Evolutionary conservation across 2,113 vertebrate genomes (phyloP), one percentile per base, ranked within the genome.

Genomic region (Nannospalax galili): DNA sequence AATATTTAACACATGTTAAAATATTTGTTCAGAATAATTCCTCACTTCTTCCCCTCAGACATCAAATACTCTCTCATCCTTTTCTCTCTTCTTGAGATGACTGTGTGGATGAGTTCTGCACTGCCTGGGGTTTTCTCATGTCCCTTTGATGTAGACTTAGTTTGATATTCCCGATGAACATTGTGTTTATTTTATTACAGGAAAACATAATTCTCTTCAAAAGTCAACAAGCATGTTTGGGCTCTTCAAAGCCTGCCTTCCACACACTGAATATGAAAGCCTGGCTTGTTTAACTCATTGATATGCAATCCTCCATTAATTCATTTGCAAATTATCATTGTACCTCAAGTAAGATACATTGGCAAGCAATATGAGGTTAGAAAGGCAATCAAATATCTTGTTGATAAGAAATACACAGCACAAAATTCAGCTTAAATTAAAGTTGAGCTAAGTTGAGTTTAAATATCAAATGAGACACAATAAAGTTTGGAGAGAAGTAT

Each of bases 161-260:
- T 96, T 94, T 96, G 75, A 92, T 97, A 96, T 97, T 97, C 65
- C 86, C 94, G 93, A 94, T 92, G 87, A 94, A 80, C 86, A 86
- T 75, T 96, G 60, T 97, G 93, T 96, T 97, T 95, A 91, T 95
- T 97, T 96, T 96, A 84, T 93, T 93, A 96, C 56, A 88, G 75
- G 42, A 95, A 95, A 96, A 87, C 77, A 80, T 42, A 80, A 95
- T 95, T 96, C 77, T 95, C 90, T 96, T 97, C 84, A 90, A 95
- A 97, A 91, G 65, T 97, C 94, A 97, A 79, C 60, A 90, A 87
- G 40, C 72, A 69, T 72, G 10, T 90, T 91, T 91, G 87, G 94
- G 87, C 72, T 96, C 84, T 84, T 96, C 91, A 93, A 95, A 95
- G 79, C 64, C 81, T 96, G 70, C 62, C 70, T 84, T 91, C 52